These are phyloP conservation scores for Popillia japonica DNA, from an alignment of 1,140 invertebrate species.

Conservation along the genomic window DNA sequence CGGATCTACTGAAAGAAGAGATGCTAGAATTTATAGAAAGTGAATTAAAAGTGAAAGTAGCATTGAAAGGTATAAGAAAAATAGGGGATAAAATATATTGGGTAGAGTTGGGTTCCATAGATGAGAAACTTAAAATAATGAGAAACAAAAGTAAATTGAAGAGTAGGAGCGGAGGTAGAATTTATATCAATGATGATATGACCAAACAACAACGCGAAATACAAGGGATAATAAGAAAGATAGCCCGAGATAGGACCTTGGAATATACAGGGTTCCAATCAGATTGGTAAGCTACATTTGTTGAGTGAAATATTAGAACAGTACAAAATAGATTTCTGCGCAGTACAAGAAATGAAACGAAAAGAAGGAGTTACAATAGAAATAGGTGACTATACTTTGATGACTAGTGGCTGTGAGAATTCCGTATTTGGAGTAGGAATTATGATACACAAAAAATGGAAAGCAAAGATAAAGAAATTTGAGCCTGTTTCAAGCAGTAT, in stretches of 20 bases:
- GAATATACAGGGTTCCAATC: neutral
- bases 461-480: neutral
- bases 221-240: too few species aligned
- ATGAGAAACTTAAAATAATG: too few species aligned
- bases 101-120: too few species aligned
- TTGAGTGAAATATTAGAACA: neutral
- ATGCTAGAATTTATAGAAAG: too few species aligned
- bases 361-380: neutral
- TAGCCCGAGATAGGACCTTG: neutral
- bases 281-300: neutral
- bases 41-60: too few species aligned
- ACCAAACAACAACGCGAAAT: too few species aligned
- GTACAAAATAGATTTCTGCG: neutral
- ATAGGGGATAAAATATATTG: too few species aligned
- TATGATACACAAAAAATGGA: neutral
- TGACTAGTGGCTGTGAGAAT: neutral
- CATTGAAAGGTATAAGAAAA: too few species aligned
- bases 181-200: too few species aligned
- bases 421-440: conserved; percentile 6
- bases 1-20: too few species aligned
- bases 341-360: neutral
- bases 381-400: neutral
- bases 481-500: neutral
- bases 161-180: too few species aligned
- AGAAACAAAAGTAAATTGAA: too few species aligned